These are phyloP conservation scores for Caenorhabditis imperialis DNA, from an alignment of 2,888 invertebrate genomes.

Conservation along the genomic window DNA sequence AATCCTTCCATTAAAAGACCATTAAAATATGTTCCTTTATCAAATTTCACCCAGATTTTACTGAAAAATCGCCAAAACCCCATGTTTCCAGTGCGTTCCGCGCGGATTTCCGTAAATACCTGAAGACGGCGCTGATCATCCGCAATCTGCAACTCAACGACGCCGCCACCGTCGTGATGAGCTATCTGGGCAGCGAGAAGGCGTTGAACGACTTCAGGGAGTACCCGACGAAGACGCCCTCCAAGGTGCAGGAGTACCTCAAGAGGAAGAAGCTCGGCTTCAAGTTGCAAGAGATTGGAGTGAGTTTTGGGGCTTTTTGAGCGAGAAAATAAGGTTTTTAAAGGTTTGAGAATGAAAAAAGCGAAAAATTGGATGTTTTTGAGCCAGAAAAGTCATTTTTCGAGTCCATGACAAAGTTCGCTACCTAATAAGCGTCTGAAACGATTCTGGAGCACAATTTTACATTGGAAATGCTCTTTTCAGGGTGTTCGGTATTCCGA, in stretches of 20 bases:
- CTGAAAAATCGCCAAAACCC: too few relatives aligned
- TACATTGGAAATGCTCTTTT: too few relatives aligned
- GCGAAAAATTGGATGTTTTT: too few relatives aligned
- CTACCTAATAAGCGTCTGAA: too few relatives aligned
- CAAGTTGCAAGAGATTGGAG: background rate
- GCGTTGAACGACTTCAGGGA: constrained; percentile 11
- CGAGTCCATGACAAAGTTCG: too few relatives aligned
- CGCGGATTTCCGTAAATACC: constrained; percentile 23
- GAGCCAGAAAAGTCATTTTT: too few relatives aligned
- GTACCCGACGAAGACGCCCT: constrained; percentile 14
- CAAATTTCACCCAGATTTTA: background rate
- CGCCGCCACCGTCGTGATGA: background rate
- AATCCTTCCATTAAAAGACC: too few relatives aligned
- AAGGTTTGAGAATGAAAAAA: too few relatives aligned
- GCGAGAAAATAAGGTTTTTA: too few relatives aligned
- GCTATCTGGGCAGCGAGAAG: constrained; percentile 13
- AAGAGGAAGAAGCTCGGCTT: constrained; percentile 11
- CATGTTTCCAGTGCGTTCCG: constrained; percentile 14
- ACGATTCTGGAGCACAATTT: too few relatives aligned
- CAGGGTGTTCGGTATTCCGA: too few relatives aligned
- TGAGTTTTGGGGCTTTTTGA: background rate
- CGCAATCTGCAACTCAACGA: constrained; percentile 4
- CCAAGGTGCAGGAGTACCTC: constrained; percentile 12
- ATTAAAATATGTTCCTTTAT: too few relatives aligned
- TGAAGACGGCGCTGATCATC: constrained; percentile 10